Conservation (phyloP, 1,140 invertebrate genomes). For the Frieseomelitta varia region DNA sequence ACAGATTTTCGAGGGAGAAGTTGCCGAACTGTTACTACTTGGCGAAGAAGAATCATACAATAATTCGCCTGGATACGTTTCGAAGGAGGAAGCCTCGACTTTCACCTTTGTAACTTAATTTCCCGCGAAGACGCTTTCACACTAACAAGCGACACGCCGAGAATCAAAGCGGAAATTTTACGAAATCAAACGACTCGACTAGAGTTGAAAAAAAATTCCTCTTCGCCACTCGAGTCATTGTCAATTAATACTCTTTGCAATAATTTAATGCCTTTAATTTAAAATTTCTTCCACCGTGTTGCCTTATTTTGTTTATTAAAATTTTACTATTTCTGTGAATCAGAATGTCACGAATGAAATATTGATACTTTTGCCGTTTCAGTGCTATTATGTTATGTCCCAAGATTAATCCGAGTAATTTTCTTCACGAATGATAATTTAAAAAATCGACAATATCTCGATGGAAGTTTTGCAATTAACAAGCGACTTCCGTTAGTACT, state of each 20-base stretch:
- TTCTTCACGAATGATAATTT: too few species aligned
- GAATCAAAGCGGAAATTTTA: neutral
- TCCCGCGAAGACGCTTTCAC: neutral
- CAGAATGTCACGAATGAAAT: too few species aligned
- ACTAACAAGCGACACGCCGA: neutral
- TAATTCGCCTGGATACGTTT: constrained; percentile 2
- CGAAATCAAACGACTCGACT: neutral
- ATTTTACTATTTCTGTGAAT: too few species aligned
- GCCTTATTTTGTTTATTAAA: too few species aligned
- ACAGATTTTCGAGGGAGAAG: neutral
- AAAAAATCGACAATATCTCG: too few species aligned
- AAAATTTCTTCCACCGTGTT: too few species aligned
- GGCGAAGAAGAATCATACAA: neutral
- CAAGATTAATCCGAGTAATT: too few species aligned
- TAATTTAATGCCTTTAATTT: too few species aligned
- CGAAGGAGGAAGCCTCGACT: neutral
- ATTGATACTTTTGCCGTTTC: too few species aligned
- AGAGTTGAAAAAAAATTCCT: neutral
- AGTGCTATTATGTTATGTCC: too few species aligned
- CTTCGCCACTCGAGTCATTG: neutral
- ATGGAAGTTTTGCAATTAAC: too few species aligned
- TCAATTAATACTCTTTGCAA: neutral
- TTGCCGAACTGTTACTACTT: neutral
- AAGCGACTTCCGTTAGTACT: too few species aligned
- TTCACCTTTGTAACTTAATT: neutral